These are phyloP conservation scores for Scaeva pyrastri DNA, from an alignment of 2,888 invertebrate genomes.

Conservation along the genomic window DNA sequence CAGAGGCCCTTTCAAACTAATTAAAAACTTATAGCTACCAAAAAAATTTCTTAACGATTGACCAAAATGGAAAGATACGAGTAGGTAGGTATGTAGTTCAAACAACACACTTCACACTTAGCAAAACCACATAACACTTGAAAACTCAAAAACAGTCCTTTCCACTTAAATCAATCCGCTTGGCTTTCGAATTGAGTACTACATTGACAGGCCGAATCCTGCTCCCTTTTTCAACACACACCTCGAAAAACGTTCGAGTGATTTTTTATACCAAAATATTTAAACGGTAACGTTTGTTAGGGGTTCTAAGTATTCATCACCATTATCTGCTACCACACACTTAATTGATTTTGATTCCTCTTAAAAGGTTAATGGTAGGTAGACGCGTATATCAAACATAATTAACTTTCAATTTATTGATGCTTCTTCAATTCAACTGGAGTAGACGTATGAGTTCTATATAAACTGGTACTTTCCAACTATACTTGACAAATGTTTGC, in stretches of 20 bases:
- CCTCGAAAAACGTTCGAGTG: conserved; percentile 51
- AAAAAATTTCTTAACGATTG: conserved; percentile 44
- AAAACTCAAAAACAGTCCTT: conserved; percentile 69
- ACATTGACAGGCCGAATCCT: conserved; percentile 9
- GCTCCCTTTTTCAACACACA: conserved; percentile 69
- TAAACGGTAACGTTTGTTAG: conserved; percentile 29
- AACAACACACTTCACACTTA: conserved; percentile 9
- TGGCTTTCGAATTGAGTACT: conserved; percentile 45
- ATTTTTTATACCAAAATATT: conserved; percentile 27
- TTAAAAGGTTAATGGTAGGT: neutral
- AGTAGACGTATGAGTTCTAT: conserved; percentile 32
- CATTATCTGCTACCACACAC: conserved; percentile 20
- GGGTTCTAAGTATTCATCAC: conserved; percentile 48
- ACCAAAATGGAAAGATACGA: conserved; percentile 49
- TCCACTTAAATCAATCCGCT: conserved; percentile 65
- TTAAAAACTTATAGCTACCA: conserved; percentile 35
- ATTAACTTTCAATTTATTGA: conserved; percentile 35
- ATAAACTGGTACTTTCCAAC: conserved; percentile 3
- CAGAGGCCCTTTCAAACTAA: conserved; percentile 17
- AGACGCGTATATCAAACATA: conserved; percentile 13
- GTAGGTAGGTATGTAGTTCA: conserved; percentile 41
- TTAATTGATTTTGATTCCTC: neutral
- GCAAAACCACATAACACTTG: conserved; percentile 51
- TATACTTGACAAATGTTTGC: neutral
- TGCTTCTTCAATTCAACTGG: conserved; percentile 50